phyloP scores from a whole-genome alignment of 2,797 vertebrate genomes.

The Hapalemur alaotrensis region DNA sequence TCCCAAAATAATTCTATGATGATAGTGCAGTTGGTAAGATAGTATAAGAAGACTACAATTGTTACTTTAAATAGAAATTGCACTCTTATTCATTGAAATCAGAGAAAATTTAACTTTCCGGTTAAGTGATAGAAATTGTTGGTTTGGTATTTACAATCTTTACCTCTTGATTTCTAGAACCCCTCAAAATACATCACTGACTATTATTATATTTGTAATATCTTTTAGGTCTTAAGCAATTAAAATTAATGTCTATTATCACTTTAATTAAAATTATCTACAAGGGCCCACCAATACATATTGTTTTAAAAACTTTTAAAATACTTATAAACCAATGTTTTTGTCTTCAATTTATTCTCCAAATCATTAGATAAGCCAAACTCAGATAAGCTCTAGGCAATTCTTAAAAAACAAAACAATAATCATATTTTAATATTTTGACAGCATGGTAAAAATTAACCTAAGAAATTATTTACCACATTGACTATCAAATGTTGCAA shows the following conservation, averaged over 20 bases:
- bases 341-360: not conserved
- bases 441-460: not conserved
- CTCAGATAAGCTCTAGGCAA: not conserved
- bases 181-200: not conserved
- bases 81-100: not conserved
- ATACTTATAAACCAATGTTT: not conserved
- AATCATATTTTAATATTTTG: constrained; percentile 5
- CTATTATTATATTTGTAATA: not conserved
- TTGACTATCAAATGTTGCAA: not conserved
- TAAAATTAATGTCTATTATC: not conserved
- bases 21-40: not conserved
- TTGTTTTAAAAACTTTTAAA: constrained; percentile 15
- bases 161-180: not conserved
- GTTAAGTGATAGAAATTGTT: constrained; percentile 11
- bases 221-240: not conserved
- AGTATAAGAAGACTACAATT: not conserved
- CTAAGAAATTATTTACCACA: not conserved
- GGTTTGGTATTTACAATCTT: not conserved
- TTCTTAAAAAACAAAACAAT: constrained; percentile 38
- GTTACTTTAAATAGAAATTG: not conserved
- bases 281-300: not conserved
- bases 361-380: not conserved
- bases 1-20: not conserved
- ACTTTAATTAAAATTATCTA: constrained; percentile 22
- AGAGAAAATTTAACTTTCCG: not conserved